Evolutionary conservation across 2,113 vertebrate genomes (phyloP).

Genomic region (Actinemys pallida): DNA sequence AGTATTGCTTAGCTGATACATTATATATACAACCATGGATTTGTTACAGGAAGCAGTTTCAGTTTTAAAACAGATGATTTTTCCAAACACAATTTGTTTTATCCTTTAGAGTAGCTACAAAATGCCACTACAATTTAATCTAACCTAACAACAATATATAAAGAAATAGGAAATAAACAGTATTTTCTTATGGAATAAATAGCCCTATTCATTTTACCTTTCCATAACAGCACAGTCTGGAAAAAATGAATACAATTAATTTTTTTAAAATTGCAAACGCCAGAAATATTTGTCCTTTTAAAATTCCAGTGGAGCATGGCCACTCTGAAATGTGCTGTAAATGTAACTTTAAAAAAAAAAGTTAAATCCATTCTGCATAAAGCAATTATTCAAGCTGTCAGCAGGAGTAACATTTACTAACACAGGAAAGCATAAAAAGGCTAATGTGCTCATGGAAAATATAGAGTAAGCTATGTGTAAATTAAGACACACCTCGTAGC

Average conservation of each 20-base stretch:
- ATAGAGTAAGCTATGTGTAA: background rate
- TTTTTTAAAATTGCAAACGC: background rate
- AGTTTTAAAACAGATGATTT: background rate
- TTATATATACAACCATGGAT: background rate
- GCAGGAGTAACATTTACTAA: constrained; percentile 22
- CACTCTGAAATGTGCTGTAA: background rate
- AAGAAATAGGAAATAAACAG: background rate
- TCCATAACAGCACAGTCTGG: background rate
- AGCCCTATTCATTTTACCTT: accelerated
- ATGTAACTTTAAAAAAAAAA: background rate
- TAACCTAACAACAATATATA: background rate
- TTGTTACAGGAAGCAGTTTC: background rate
- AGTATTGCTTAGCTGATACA: accelerated
- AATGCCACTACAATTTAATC: background rate
- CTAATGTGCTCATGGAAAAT: background rate
- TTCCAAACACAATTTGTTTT: background rate
- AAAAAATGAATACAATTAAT: background rate
- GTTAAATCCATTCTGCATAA: constrained; percentile 19
- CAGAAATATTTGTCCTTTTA: background rate
- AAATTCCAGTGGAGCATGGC: background rate
- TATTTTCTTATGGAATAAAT: background rate
- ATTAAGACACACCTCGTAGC: background rate
- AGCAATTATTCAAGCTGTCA: constrained; percentile 17
- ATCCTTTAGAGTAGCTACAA: background rate
- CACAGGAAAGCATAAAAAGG: background rate